phyloP scores from a whole-genome alignment of 2,113 vertebrate genomes.

The Benitochromis conjunctus region DNA sequence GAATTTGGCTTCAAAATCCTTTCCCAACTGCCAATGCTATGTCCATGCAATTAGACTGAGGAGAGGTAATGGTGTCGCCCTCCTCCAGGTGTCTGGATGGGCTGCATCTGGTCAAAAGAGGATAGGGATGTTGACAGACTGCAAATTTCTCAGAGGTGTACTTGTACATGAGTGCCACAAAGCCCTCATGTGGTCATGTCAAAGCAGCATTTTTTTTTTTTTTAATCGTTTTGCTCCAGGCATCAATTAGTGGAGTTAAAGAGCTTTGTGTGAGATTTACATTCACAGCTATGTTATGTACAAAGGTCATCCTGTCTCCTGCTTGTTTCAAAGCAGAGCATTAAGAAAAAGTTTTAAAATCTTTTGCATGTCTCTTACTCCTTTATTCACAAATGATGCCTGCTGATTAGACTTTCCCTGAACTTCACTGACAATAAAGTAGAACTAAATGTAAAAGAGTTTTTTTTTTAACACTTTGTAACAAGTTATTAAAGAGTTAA shows the following conservation, averaged over 20 bases:
- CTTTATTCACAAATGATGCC: not conserved
- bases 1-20: slow-evolving; percentile 14
- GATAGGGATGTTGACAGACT: slow-evolving; percentile 12
- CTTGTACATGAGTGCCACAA: slow-evolving; percentile 12
- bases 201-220: slow-evolving; percentile 14
- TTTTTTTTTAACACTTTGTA: not conserved
- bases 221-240: slow-evolving; percentile 16
- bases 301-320: slow-evolving; percentile 21
- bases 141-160: slow-evolving; percentile 40
- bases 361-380: not conserved
- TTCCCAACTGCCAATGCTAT: slow-evolving; percentile 24
- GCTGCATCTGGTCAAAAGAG: slow-evolving; percentile 35
- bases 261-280: slow-evolving; percentile 39
- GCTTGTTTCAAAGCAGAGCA: not conserved
- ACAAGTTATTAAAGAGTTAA: not conserved
- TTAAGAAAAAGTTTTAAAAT: not conserved
- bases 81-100: slow-evolving; percentile 36
- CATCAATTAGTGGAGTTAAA: slow-evolving; percentile 56
- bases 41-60: slow-evolving; percentile 32
- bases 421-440: not conserved
- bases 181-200: not conserved
- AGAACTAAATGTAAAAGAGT: not conserved
- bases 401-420: not conserved
- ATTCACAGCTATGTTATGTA: slow-evolving; percentile 14
- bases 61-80: slow-evolving; percentile 30